Evolutionary conservation across 2,888 invertebrate genomes (phyloP), one percentile per base, ranked within the genome.

Genomic region (Lycophotia porphyrea): DNA sequence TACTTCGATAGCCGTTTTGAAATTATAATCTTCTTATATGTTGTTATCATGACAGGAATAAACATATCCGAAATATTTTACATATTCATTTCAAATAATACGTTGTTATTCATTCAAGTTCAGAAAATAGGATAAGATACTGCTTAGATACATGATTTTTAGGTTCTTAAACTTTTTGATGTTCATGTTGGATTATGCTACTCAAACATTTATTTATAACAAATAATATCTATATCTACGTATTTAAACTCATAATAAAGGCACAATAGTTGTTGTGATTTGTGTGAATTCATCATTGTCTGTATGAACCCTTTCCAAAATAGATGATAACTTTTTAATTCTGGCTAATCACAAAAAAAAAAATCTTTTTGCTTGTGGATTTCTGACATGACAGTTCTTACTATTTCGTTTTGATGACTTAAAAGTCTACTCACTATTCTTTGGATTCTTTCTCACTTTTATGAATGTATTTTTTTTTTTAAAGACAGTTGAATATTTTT

Each of bases 241-340:
- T 80, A 60, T 67, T 72, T 52, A 58, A 66, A 74, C 64, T 61
- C 42, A 71, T 68, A 78, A 78, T 88, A 87, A 85, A 84, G 69
- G 90, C 90, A 90, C 89, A 87, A 88, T 91, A 84, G 88, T 84
- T 90, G 91, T 92, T 90, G 92, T 91, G 84, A 82, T 88, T 81
- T 87, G 89, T 91, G 89, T 89, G 76, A 88, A 72, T 82, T 87
- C 64, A 71, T 74, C 47, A 71, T 76, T 82, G 86, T 85, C 76
- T 78, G 70, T 85, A 79, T 70, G 55, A 64, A 68, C 76, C 84
- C 75, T 64, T 34, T 69, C 73, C 75, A 76, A 77, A 61, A 82
- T 76, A 73, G 61, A 49, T 78, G 5, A 77, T 83, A 80, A 70
- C 15, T 64, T 55, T 63, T 63, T n/a, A 63, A 81, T 77, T 75